Conservation (phyloP, 1,140 invertebrate species). For the Temnothorax nylanderi region DNA sequence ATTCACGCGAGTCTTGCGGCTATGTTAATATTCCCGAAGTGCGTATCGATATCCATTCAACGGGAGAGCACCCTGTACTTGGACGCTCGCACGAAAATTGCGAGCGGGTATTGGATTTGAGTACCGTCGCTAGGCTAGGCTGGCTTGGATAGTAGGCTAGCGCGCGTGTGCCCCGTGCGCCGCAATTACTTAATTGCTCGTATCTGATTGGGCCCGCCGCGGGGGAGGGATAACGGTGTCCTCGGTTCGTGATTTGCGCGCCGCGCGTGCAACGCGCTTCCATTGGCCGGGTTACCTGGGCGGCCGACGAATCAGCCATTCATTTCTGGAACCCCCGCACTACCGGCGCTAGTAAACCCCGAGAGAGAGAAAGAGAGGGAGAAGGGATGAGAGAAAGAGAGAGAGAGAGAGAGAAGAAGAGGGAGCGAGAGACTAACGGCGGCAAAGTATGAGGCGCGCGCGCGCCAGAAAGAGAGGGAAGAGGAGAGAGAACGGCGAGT, state of each 20-base stretch:
- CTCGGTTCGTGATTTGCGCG: slow-evolving; percentile 64
- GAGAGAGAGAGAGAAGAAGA: background rate
- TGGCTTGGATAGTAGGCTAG: slow-evolving; percentile 10
- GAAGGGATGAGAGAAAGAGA: background rate
- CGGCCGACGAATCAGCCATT: slow-evolving; percentile 64
- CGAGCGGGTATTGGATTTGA: slow-evolving; percentile 31
- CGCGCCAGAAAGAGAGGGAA: background rate
- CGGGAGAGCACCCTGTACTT: background rate
- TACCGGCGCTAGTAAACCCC: slow-evolving; percentile 40
- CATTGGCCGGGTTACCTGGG: slow-evolving; percentile 63
- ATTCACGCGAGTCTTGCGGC: slow-evolving; percentile 45
- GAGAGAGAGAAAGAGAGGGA: background rate
- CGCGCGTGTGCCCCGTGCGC: background rate
- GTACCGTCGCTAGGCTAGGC: slow-evolving; percentile 35
- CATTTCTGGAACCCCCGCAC: slow-evolving; percentile 54
- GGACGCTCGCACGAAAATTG: slow-evolving; percentile 27
- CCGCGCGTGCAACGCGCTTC: slow-evolving; percentile 15
- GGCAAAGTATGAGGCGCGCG: background rate
- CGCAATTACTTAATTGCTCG: slow-evolving; percentile 71
- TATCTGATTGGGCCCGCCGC: slow-evolving; percentile 65
- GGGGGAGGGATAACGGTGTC: slow-evolving; percentile 15
- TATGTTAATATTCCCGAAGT: slow-evolving; percentile 51
- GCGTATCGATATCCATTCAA: slow-evolving; percentile 45
- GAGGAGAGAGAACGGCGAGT: slow-evolving; percentile 23
- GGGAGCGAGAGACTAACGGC: background rate